Conservation (phyloP, 2,113 vertebrate species). For the Gavialis gangeticus region DNA sequence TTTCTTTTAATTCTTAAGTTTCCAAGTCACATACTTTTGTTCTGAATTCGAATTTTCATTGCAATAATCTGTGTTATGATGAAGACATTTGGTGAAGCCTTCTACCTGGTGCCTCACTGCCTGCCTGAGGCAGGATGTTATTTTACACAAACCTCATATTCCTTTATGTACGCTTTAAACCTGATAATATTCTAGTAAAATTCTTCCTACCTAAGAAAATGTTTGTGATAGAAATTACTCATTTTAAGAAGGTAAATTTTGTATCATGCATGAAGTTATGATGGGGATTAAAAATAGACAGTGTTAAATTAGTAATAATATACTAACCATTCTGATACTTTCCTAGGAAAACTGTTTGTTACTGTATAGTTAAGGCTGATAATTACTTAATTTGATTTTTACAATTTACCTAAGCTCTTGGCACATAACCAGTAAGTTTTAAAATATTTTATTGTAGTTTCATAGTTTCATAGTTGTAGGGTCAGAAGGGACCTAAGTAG, state of each 20-base stretch:
- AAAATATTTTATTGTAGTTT: background rate
- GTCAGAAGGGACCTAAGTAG: no score
- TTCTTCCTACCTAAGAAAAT: background rate
- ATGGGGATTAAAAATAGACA: slow-evolving; percentile 6
- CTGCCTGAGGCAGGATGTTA: background rate
- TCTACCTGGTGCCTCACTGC: background rate
- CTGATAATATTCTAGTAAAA: background rate
- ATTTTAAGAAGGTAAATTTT: background rate
- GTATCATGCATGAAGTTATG: background rate
- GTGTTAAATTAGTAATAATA: background rate
- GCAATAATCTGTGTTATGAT: background rate
- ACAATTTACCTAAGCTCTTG: background rate
- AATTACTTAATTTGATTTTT: background rate
- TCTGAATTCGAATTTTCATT: background rate
- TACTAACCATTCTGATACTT: background rate
- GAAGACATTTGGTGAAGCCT: background rate
- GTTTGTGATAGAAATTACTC: background rate
- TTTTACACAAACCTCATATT: background rate
- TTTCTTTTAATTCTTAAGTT: background rate
- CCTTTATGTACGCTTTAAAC: background rate
- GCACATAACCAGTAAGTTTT: background rate
- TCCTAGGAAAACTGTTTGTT: background rate
- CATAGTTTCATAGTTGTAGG: background rate
- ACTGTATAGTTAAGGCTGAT: background rate
- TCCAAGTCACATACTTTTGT: background rate